These are phyloP conservation scores for Mimumesa dahlbomi DNA, from an alignment of 2,888 invertebrate species.

Conservation along the genomic window DNA sequence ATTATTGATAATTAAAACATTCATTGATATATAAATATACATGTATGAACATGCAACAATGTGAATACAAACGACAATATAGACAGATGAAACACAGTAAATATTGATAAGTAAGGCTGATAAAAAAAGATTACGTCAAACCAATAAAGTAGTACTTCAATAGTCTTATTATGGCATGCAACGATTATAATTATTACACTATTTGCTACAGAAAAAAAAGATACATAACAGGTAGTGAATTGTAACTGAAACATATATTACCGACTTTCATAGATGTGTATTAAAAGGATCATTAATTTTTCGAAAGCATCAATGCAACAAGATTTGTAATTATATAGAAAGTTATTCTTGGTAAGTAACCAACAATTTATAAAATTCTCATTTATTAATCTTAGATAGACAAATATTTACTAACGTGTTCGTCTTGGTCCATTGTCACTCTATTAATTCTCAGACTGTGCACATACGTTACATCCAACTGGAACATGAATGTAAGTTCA, in stretches of 20 bases:
- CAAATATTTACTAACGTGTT: conserved; percentile 61
- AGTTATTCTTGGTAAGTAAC: conserved; percentile 20
- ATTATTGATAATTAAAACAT: no score
- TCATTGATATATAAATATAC: no score
- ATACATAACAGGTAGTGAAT: background rate
- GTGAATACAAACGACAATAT: background rate
- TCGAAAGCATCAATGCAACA: background rate
- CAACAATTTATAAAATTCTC: conserved; percentile 20
- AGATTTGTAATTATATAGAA: conserved; percentile 1
- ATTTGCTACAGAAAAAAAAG: no score
- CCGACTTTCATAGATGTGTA: background rate
- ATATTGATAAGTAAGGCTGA: background rate
- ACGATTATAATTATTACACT: background rate
- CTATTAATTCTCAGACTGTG: conserved; percentile 62
- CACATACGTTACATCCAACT: conserved; percentile 67
- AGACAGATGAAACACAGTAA: background rate
- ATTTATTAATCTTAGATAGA: conserved; percentile 31
- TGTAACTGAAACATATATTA: background rate
- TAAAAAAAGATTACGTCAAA: background rate
- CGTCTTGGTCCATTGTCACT: conserved; percentile 70
- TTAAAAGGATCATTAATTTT: background rate
- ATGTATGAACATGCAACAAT: background rate
- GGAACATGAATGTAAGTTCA: conserved; percentile 59
- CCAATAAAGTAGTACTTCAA: background rate
- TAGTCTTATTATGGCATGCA: background rate